phyloP scores from a whole-genome alignment of 2,797 vertebrate species.

The Agapornis canus region DNA sequence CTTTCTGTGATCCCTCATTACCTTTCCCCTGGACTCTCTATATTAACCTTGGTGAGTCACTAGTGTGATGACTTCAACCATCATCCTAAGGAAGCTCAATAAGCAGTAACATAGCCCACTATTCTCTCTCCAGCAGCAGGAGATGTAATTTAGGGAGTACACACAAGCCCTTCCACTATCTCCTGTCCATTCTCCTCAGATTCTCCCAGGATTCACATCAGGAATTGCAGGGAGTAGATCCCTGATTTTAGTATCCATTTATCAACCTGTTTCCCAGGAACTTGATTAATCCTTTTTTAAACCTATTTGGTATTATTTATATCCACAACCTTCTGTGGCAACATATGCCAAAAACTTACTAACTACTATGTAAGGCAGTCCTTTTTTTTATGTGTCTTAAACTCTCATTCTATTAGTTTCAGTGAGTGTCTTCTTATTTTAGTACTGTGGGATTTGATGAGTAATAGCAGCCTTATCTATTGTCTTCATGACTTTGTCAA shows the following conservation, averaged over 20 bases:
- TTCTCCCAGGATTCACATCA: not conserved
- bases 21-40: not conserved
- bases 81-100: not conserved
- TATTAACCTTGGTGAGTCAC: not conserved
- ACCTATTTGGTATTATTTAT: not conserved
- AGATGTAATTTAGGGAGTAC: not conserved
- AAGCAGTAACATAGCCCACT: not conserved
- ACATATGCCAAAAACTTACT: not conserved
- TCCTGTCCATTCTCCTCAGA: not conserved
- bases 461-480: not conserved
- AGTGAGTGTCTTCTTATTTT: not conserved
- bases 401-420: not conserved
- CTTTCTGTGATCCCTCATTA: not conserved
- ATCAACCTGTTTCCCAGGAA: not conserved
- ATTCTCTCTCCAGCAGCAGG: not conserved
- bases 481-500: not conserved
- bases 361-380: not conserved
- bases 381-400: not conserved
- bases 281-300: not conserved
- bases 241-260: not conserved
- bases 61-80: not conserved
- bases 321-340: not conserved
- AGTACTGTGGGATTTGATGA: not conserved
- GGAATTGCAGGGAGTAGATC: not conserved
- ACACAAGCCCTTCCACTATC: not conserved